Evolutionary conservation across 1,140 invertebrate genomes (phyloP).

Genomic region (Chymomyza costata): DNA sequence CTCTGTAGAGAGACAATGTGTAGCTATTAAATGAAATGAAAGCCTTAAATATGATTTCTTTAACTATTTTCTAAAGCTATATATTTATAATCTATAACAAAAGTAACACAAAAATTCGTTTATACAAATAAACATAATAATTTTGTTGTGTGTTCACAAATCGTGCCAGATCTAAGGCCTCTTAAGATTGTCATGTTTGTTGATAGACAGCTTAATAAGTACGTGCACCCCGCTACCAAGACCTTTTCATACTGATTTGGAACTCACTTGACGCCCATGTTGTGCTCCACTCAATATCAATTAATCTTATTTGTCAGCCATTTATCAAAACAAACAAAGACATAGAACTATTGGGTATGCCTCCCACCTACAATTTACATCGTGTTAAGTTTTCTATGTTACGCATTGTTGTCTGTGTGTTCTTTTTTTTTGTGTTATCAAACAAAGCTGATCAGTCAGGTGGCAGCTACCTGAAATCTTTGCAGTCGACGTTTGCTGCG

Average conservation of each 20-base stretch:
- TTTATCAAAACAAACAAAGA: slow-evolving; percentile 45
- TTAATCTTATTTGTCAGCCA: slow-evolving; percentile 74
- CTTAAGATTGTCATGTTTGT: slow-evolving; percentile 54
- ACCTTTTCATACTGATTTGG: background rate
- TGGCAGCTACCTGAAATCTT: slow-evolving; percentile 61
- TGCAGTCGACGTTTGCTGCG: slow-evolving; percentile 14
- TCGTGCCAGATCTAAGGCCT: slow-evolving; percentile 51
- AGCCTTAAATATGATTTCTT: too few relatives aligned
- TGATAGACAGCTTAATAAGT: slow-evolving; percentile 15
- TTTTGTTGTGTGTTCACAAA: background rate
- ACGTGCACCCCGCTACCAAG: slow-evolving; percentile 1
- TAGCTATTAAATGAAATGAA: too few relatives aligned
- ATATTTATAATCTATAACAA: too few relatives aligned
- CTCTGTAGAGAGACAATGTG: slow-evolving; percentile 4
- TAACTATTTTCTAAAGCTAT: too few relatives aligned
- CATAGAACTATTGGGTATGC: slow-evolving; percentile 7
- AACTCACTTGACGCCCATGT: background rate
- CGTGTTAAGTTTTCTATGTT: background rate
- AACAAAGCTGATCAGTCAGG: slow-evolving; percentile 71
- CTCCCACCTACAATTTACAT: too few relatives aligned
- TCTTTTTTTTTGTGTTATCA: slow-evolving; percentile 49
- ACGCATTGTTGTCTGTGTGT: slow-evolving; percentile 15
- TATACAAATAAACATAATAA: background rate
- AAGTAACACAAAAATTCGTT: too few relatives aligned
- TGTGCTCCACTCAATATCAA: slow-evolving; percentile 43